Base-by-base conservation (phyloP, 2,113 vertebrate genomes). In the Mobula birostris region DNA sequence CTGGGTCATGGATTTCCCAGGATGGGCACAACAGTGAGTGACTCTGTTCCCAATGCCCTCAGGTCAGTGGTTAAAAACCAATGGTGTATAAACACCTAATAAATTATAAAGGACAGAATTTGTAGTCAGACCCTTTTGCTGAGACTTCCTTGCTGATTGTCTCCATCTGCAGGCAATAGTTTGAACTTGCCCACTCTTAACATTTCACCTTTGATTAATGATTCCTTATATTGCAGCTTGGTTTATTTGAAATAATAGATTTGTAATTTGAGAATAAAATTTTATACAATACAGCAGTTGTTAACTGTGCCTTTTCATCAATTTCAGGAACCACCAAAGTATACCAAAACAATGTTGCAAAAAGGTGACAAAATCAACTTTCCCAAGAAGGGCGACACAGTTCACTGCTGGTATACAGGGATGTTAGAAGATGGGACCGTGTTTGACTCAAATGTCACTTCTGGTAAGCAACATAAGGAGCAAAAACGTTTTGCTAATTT, bases 391-490 rank as follows among this genome's bases (percentile, higher is more conserved):
- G 99, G 99, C 0, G 98, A 99, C 56, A 96, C 96, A 0, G 99
- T 99, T 92, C 97, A 98, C 74, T 99, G 99, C 96, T 99, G 99
- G 99, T 99, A 99, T 94, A 99, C 98, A 0, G 99, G 99, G 0
- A 97, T 97, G 0, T 95, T 99, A 90, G 98, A 98, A 95, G 98
- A 99, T 7, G 99, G 99, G 0, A 99, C 98, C 0, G 98, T 99
- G 88, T 99, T 99, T 5, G 99, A 99, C 94, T 98, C 98, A 83
- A 99, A 99, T 85, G 95, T 99, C 79, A 97, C 98, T 0, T 94
- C 98, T 94, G 96, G 98, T 99, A 96, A 95, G 96, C n/a, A 80
- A 32, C 94, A 1, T 91, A 0, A 79, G 82, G 19, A 32, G 8
- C 29, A 88, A 7, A 68, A 72, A 19, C 36, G 63, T 63, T 80